phyloP scores from a whole-genome alignment of 2,113 vertebrate species.

The Clarias gariepinus region DNA sequence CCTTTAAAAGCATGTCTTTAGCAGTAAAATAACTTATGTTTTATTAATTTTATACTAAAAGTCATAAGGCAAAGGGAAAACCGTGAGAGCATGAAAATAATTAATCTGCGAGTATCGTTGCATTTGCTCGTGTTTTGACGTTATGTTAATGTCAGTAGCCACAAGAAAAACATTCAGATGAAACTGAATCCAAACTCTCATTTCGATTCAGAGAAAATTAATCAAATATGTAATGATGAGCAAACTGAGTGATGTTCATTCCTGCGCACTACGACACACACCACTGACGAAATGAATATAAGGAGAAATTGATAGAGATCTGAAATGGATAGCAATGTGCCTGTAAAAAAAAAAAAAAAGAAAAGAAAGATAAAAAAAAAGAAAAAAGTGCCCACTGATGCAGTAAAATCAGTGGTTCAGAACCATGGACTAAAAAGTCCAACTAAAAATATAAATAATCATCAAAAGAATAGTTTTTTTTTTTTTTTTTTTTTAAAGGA shows the following conservation, averaged over 20 bases:
- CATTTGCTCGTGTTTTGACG: constrained; percentile 14
- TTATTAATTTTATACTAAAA: not conserved
- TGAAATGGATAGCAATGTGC: not conserved
- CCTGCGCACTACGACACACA: not conserved
- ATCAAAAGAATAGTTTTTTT: constrained; percentile 37
- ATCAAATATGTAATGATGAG: constrained; percentile 26
- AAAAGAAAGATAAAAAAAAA: not conserved
- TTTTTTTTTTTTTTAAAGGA: constrained; percentile 48
- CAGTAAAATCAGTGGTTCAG: constrained; percentile 36
- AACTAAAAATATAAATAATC: constrained; percentile 50
- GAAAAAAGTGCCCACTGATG: constrained; percentile 24
- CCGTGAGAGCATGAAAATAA: not conserved
- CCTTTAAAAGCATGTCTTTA: constrained; percentile 12
- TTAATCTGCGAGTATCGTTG: constrained; percentile 21
- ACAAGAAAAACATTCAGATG: constrained; percentile 6
- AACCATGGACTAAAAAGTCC: constrained; percentile 39
- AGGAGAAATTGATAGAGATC: constrained; percentile 1
- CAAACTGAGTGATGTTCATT: constrained; percentile 5
- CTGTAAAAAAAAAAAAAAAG: not conserved
- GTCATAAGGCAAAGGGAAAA: not conserved
- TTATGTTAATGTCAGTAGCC: constrained; percentile 4
- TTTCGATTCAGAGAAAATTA: constrained; percentile 10
- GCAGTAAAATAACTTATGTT: constrained; percentile 3
- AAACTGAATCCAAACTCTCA: constrained; percentile 6
- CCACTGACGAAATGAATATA: constrained; percentile 17